Base-by-base conservation (phyloP, 2,888 invertebrate genomes). In the Nemoura dubitans region DNA sequence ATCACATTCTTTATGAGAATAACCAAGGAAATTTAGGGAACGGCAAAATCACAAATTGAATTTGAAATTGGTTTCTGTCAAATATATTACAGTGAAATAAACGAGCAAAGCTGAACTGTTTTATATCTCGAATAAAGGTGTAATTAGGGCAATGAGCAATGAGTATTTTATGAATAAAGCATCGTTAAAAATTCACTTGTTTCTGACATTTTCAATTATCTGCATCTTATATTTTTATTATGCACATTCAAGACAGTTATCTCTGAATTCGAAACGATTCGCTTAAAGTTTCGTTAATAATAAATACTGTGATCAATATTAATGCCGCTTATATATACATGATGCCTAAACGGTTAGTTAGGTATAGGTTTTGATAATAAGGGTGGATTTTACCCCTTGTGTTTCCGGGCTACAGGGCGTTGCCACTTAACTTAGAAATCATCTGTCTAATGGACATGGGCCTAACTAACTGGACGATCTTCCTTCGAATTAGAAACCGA, bases 381-480 rank as follows among this genome's bases (percentile, higher is more conserved):
- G 81, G 81, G 81, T 81, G 81, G 30, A 21, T 81, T 81, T 81
- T 81, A 81, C 81, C 81, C 81, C 81, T 29, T 81, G 16, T 81
- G n/a, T 81, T n/a, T 30, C 81, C 28, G 81, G 81, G 28, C 29
- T 5, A 3, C 5, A 81, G 81, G 81, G 81, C 81, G 81, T 81
- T 81, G 81, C 14, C 81, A 81, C 81, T 81, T 81, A n/a, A 28
- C n/a, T 26, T 78, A 6, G 78, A 78, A 78, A 28, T 78, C 78
- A 78, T 78, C 78, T 28, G 78, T 26, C 78, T 78, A 78, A 78
- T 78, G 78, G 78, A 28, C 27, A 27, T 6, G 78, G 5, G 16
- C 5, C 78, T 26, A 28, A 78, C 78, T 28, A 26, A 26, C 78
- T 78, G 78, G 78, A 78, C 78, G 28, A 26, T 26, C 5, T 28